These are phyloP conservation scores for Ammodytes dubius DNA, from an alignment of 2,113 vertebrate genomes.

Conservation along the genomic window DNA sequence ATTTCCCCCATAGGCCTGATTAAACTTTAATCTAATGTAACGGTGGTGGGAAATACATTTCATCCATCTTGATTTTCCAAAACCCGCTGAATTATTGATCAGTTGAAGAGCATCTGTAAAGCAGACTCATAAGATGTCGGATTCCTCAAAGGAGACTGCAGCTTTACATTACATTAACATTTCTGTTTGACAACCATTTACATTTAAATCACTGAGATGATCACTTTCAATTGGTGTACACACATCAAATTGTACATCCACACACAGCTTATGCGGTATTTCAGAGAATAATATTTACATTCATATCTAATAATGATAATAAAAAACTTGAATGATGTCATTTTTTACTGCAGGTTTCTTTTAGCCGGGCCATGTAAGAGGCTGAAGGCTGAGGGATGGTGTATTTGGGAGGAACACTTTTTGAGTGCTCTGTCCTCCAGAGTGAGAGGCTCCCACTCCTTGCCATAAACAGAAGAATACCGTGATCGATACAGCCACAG, in stretches of 20 bases:
- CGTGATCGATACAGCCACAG: slow-evolving; percentile 70
- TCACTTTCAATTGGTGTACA: background rate
- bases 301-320: slow-evolving; percentile 34
- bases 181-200: background rate
- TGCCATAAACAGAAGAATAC: slow-evolving; percentile 63
- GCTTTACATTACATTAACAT: slow-evolving; percentile 6
- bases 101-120: slow-evolving; percentile 24
- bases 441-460: slow-evolving; percentile 37
- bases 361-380: background rate
- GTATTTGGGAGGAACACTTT: slow-evolving; percentile 48
- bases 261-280: background rate
- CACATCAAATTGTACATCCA: background rate
- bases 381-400: slow-evolving; percentile 28
- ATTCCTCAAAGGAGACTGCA: slow-evolving; percentile 1
- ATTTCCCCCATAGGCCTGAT: slow-evolving; percentile 45
- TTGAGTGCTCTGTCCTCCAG: slow-evolving; percentile 65
- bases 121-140: slow-evolving; percentile 1
- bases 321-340: slow-evolving; percentile 7
- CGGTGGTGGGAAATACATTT: slow-evolving; percentile 48
- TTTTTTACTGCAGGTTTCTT: slow-evolving; percentile 28
- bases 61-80: slow-evolving; percentile 50
- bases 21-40: slow-evolving; percentile 57
- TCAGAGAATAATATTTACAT: slow-evolving; percentile 26
- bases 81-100: slow-evolving; percentile 42
- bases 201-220: slow-evolving; percentile 4